Percentiles rank a stretch among this genome's conserved stretches.
Conservation (phyloP, 2,797 vertebrate species). For the Xerus rutilus region DNA sequence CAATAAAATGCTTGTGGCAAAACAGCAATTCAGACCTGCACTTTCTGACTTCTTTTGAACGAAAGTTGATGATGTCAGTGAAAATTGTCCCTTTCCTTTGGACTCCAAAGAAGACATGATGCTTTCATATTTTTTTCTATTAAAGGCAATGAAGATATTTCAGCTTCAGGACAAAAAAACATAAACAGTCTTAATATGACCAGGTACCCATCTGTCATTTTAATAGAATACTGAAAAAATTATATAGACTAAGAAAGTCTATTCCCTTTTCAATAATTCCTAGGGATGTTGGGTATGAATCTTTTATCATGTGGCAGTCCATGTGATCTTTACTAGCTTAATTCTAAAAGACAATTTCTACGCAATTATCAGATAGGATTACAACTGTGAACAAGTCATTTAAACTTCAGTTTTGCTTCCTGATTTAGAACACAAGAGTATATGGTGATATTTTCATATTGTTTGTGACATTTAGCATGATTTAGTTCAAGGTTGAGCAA, state of each 20-base stretch:
- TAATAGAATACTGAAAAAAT: conserved; percentile 21
- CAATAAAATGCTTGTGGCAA: conserved; percentile 70
- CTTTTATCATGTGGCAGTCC: neutral
- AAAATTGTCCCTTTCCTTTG: conserved; percentile 54
- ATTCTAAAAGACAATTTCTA: neutral
- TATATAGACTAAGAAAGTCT: conserved; percentile 28
- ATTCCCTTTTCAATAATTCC: neutral
- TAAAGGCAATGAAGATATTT: conserved; percentile 49
- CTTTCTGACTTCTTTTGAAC: conserved; percentile 66
- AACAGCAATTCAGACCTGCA: conserved; percentile 61
- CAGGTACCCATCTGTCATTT: neutral
- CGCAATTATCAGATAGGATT: neutral
- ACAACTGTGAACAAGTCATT: neutral
- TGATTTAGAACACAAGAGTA: neutral
- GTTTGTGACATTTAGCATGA: neutral
- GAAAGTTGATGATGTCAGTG: conserved; percentile 35
- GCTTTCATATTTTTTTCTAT: conserved; percentile 4
- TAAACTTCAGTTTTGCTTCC: neutral
- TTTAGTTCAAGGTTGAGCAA: neutral
- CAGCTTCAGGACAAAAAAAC: neutral
- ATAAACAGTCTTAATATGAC: neutral
- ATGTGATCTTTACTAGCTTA: neutral
- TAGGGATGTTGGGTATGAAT: neutral
- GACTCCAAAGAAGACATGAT: neutral
- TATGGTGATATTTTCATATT: neutral